Percentiles rank a stretch among this genome's conserved stretches.
Conservation (phyloP, 1,140 invertebrate genomes). For the Brachionus asplanchnoidis region DNA sequence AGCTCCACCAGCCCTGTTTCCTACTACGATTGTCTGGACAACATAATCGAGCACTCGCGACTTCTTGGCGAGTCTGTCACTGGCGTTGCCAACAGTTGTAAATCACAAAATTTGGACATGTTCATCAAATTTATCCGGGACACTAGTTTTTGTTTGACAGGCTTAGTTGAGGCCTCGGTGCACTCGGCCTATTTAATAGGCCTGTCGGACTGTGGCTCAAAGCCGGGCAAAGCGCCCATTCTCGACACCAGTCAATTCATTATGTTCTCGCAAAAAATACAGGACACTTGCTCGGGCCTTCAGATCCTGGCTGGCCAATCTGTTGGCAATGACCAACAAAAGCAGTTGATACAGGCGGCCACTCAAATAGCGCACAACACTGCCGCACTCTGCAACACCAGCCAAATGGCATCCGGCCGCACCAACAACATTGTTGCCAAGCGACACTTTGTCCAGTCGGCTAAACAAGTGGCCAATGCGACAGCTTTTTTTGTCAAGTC, state of each 20-base stretch:
- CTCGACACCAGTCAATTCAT: slow-evolving; percentile 78
- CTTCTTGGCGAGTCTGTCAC: slow-evolving; percentile 77
- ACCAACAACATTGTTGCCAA: slow-evolving; percentile 88
- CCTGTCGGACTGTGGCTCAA: slow-evolving; percentile 79
- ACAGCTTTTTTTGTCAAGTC: slow-evolving; percentile 88
- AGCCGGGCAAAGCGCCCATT: slow-evolving; percentile 80
- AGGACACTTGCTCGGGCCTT: slow-evolving; percentile 17
- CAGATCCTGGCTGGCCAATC: not conserved
- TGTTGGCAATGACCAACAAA: not conserved
- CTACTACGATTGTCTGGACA: slow-evolving; percentile 90
- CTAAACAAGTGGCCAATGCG: slow-evolving; percentile 92
- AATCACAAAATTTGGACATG: slow-evolving; percentile 75
- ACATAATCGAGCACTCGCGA: slow-evolving; percentile 87
- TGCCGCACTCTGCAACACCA: slow-evolving; percentile 87
- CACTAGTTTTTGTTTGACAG: slow-evolving; percentile 80
- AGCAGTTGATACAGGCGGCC: slow-evolving; percentile 64
- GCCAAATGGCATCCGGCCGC: slow-evolving; percentile 81
- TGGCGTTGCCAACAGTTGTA: slow-evolving; percentile 85
- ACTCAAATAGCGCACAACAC: slow-evolving; percentile 94
- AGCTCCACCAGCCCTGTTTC: slow-evolving; percentile 70
- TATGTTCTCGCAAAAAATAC: slow-evolving; percentile 61
- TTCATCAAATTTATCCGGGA: slow-evolving; percentile 79
- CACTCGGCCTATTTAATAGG: slow-evolving; percentile 73
- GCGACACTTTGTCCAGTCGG: slow-evolving; percentile 91
- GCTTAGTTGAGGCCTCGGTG: slow-evolving; percentile 84